A percentile compares a stretch with the other conserved stretches of the same genome.
These are phyloP conservation scores for Zhuqinia jingwanae DNA, from an alignment of 2,888 invertebrate genomes.

Conservation along the genomic window DNA sequence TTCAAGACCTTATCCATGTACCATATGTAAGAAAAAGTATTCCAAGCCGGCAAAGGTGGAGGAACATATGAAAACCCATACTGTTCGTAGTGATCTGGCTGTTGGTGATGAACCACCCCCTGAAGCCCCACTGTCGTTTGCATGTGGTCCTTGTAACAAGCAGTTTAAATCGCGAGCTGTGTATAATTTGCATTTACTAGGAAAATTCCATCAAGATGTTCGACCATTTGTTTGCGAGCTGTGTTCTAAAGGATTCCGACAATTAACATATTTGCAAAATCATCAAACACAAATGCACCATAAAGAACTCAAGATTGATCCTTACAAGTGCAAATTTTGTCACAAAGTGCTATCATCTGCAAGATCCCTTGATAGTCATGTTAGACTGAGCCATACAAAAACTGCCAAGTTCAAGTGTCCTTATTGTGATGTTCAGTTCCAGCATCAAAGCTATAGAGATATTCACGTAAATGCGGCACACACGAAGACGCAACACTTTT, in stretches of 20 bases:
- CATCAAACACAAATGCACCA: conserved; percentile 55
- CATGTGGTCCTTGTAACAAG: conserved; percentile 46
- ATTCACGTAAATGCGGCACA: conserved; percentile 36
- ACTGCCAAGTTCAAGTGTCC: conserved; percentile 40
- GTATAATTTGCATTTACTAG: conserved; percentile 8
- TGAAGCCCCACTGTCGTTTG: neutral
- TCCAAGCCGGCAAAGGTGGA: conserved; percentile 26
- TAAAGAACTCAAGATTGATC: conserved; percentile 46
- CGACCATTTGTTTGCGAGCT: conserved; percentile 44
- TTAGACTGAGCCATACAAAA: conserved; percentile 39
- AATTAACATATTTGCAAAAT: conserved; percentile 45
- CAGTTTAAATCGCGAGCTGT: conserved; percentile 1
- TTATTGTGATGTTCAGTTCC: conserved; percentile 44
- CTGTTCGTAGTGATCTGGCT: conserved; percentile 48
- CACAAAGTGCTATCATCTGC: conserved; percentile 38
- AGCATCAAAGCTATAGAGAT: conserved; percentile 11
- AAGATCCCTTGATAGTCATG: conserved; percentile 37
- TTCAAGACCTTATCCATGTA: conserved; percentile 50
- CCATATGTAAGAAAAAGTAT: conserved; percentile 47
- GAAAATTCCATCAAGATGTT: conserved; percentile 1
- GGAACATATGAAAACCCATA: conserved; percentile 36
- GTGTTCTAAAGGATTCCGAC: conserved; percentile 46
- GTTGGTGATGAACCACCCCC: neutral
- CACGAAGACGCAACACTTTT: conserved; percentile 7
- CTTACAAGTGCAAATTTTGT: conserved; percentile 51